phyloP scores from a whole-genome alignment of 1,140 invertebrate species.

The Batillaria attramentaria region DNA sequence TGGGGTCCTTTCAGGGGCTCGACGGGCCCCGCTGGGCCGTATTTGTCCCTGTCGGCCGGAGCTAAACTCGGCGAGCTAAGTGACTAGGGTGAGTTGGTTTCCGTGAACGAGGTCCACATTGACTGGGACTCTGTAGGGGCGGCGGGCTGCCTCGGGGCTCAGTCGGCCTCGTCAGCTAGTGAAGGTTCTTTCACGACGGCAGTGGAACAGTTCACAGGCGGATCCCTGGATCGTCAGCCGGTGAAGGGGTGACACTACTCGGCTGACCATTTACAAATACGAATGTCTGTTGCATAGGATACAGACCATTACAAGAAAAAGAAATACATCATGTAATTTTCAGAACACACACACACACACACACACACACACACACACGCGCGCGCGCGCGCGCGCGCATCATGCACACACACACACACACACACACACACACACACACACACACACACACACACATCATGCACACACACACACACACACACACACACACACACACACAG shows the following conservation, averaged over 20 bases:
- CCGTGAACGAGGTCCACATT: neutral
- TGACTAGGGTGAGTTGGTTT: constrained; percentile 10
- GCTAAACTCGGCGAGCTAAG: constrained; percentile 21
- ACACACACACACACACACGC: no score
- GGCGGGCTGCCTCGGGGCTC: constrained; percentile 4
- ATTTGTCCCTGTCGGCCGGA: constrained; percentile 13
- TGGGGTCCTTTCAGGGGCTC: neutral
- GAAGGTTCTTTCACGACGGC: no score
- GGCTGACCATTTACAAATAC: no score
- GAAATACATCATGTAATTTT: no score
- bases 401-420: neutral
- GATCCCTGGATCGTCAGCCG: no score
- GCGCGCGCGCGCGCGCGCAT: no score
- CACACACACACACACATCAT: constrained; percentile 22
- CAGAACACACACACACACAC: no score
- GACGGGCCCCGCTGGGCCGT: constrained; percentile 12
- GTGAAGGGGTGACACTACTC: no score
- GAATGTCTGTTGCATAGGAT: no score
- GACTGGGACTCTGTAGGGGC: neutral
- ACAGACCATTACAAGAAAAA: no score
- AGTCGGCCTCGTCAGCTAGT: no score
- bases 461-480: constrained; percentile 18
- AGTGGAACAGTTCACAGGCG: no score
- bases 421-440: neutral
- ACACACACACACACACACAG: neutral